Evolutionary conservation across 2,113 vertebrate species (phyloP).

Genomic region (Gadus chalcogrammus): DNA sequence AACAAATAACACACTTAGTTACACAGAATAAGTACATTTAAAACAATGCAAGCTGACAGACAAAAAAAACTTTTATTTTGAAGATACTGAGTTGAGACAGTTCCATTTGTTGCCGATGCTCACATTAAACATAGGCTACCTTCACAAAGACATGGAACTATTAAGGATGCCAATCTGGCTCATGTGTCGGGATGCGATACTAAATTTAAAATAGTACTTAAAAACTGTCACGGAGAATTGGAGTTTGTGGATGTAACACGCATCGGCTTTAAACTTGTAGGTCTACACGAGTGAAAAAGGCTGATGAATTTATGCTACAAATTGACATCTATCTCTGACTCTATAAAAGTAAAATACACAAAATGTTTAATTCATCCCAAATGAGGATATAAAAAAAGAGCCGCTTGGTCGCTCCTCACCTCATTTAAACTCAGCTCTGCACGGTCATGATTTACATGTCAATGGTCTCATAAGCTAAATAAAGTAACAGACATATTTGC

Average conservation of each 20-base stretch:
- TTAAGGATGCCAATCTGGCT: slow-evolving; percentile 63
- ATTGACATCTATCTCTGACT: slow-evolving; percentile 68
- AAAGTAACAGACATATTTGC: slow-evolving; percentile 70
- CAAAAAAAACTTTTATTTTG: slow-evolving; percentile 73
- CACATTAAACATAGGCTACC: slow-evolving; percentile 73
- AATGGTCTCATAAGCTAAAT: slow-evolving; percentile 69
- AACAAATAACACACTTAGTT: slow-evolving; percentile 76
- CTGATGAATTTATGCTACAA: slow-evolving; percentile 59
- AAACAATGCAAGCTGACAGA: slow-evolving; percentile 80
- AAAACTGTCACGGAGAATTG: slow-evolving; percentile 67
- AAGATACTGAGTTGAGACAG: slow-evolving; percentile 75
- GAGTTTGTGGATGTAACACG: slow-evolving; percentile 46
- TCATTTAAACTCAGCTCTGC: slow-evolving; percentile 64
- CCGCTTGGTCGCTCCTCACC: slow-evolving; percentile 62
- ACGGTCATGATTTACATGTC: slow-evolving; percentile 68
- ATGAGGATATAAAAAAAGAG: slow-evolving; percentile 65
- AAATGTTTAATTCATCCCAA: slow-evolving; percentile 58
- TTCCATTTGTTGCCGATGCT: slow-evolving; percentile 74
- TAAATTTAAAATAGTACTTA: slow-evolving; percentile 54
- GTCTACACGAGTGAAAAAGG: slow-evolving; percentile 63
- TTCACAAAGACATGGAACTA: slow-evolving; percentile 78
- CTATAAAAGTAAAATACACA: slow-evolving; percentile 72
- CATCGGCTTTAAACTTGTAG: neutral
- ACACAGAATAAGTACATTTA: slow-evolving; percentile 78
- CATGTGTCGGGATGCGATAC: slow-evolving; percentile 56